Conservation (phyloP, 1,140 invertebrate species). For the Tetraneura akinire region DNA sequence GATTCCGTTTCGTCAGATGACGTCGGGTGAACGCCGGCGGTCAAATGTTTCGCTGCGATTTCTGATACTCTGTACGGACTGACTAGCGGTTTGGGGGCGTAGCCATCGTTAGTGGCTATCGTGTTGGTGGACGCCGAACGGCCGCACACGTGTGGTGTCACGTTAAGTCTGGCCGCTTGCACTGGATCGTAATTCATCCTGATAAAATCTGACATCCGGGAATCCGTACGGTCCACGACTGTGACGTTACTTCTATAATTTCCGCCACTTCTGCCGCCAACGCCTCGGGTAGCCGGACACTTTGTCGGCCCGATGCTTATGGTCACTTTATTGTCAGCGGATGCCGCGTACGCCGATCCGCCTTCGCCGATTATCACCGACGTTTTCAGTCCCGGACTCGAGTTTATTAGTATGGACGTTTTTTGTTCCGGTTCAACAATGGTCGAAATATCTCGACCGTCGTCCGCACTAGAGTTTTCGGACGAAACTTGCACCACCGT, state of each 20-base stretch:
- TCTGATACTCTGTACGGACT: constrained; percentile 38
- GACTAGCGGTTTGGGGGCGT: not conserved
- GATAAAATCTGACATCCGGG: constrained; percentile 40
- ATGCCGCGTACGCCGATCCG: constrained; percentile 25
- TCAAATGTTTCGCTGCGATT: constrained; percentile 10
- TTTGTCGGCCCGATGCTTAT: constrained; percentile 29
- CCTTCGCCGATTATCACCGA: constrained; percentile 39
- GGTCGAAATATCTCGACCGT: not conserved
- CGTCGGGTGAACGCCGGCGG: not conserved
- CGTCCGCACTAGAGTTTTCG: not conserved
- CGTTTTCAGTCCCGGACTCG: constrained; percentile 27
- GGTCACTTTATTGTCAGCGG: constrained; percentile 38
- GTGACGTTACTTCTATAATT: constrained; percentile 37
- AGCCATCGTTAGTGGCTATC: too few relatives aligned
- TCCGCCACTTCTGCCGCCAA: not conserved
- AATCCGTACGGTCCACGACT: not conserved
- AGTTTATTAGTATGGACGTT: constrained; percentile 25
- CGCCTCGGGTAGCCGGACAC: not conserved
- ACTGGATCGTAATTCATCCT: constrained; percentile 63
- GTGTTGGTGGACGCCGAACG: constrained; percentile 42
- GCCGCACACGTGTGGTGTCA: constrained; percentile 74
- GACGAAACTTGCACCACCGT: constrained; percentile 44
- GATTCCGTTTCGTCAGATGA: constrained; percentile 13
- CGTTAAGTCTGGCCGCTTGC: constrained; percentile 69
- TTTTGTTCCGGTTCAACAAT: constrained; percentile 34